A percentile compares a stretch with the other conserved stretches of the same genome.
These are phyloP conservation scores for Ctena decussata DNA, from an alignment of 2,888 invertebrate species.

Conservation along the genomic window DNA sequence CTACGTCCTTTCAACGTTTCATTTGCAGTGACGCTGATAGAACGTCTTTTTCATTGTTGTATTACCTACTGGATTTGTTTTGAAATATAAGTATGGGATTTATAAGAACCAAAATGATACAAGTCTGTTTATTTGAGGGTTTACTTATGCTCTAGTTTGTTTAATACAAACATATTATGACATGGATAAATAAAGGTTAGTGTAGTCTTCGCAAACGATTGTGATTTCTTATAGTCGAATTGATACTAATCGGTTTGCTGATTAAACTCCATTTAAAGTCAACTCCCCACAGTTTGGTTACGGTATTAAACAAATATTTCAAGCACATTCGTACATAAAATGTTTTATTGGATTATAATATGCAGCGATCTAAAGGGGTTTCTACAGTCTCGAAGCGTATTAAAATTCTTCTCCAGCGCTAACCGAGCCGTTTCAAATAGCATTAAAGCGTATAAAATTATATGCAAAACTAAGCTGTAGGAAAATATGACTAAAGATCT, in stretches of 20 bases:
- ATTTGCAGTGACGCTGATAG: too few species aligned
- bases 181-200: not conserved
- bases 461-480: conserved; percentile 62
- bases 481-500: conserved; percentile 64
- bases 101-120: too few species aligned
- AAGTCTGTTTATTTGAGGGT: too few species aligned
- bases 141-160: not conserved
- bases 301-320: conserved; percentile 55
- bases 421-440: conserved; percentile 60
- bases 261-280: conserved; percentile 49
- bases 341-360: conserved; percentile 66
- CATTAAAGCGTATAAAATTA: conserved; percentile 59
- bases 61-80: too few species aligned
- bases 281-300: conserved; percentile 48
- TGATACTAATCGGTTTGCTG: conserved; percentile 44
- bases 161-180: not conserved
- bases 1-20: too few species aligned
- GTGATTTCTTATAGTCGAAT: conserved; percentile 31
- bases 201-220: not conserved
- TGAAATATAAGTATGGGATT: too few species aligned
- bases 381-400: conserved; percentile 57
- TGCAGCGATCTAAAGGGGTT: conserved; percentile 54
- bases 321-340: conserved; percentile 61
- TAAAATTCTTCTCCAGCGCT: conserved; percentile 54
- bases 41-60: too few species aligned